phyloP scores from a whole-genome alignment of 2,888 invertebrate species.

The Zygogramma bicolorata region DNA sequence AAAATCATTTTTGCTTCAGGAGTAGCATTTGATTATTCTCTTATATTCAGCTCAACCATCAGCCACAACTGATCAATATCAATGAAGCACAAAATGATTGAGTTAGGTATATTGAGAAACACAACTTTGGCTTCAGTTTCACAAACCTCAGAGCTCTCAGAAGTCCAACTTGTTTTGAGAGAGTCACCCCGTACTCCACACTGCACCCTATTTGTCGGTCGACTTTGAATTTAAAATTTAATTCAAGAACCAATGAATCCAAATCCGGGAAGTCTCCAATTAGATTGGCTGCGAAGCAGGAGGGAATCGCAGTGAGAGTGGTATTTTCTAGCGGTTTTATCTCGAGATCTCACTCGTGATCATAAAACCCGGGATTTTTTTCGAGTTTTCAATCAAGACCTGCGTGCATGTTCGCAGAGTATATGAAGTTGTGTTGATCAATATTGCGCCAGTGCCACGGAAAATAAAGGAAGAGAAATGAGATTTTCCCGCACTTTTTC shows the following conservation, averaged over 20 bases:
- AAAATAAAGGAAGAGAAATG: background rate
- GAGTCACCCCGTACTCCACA: no score
- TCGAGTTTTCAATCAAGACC: constrained; percentile 3
- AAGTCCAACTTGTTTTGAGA: no score
- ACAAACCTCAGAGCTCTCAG: no score
- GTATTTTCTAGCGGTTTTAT: constrained; percentile 13
- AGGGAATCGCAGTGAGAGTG: constrained; percentile 32
- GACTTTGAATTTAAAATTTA: constrained; percentile 58
- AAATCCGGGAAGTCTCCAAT: constrained; percentile 54
- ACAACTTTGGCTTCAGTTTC: no score
- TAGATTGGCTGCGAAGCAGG: constrained; percentile 48
- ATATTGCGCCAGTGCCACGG: background rate
- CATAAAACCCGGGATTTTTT: constrained; percentile 14
- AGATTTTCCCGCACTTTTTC: background rate
- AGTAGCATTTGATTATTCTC: no score
- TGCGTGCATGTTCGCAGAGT: background rate
- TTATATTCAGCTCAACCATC: no score
- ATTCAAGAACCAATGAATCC: constrained; percentile 57
- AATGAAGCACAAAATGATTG: no score
- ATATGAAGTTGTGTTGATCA: constrained; percentile 3
- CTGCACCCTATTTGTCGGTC: constrained; percentile 32
- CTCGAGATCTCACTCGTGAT: background rate
- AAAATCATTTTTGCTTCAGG: no score
- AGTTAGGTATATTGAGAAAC: no score
- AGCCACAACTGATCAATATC: no score